phyloP scores from a whole-genome alignment of 2,888 invertebrate genomes.

The Ditylenchus weischeri region DNA sequence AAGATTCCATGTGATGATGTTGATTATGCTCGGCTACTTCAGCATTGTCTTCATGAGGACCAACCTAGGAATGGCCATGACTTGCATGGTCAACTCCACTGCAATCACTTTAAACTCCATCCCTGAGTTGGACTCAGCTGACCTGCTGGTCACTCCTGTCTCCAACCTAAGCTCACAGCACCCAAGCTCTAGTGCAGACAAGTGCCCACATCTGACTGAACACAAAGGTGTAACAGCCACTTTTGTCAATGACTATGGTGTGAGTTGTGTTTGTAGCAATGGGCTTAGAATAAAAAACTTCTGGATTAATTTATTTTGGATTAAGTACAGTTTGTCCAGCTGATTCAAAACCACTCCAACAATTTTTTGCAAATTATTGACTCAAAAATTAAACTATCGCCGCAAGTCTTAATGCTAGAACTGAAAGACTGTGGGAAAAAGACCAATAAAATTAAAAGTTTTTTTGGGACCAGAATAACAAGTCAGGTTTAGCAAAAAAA shows the following conservation, averaged over 20 bases:
- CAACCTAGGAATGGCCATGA: conserved; percentile 41
- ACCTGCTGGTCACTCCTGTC: background rate
- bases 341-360: too few species aligned
- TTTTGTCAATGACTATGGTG: conserved; percentile 36
- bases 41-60: conserved; percentile 40
- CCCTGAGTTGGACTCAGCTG: conserved; percentile 19
- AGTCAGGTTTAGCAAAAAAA: too few species aligned
- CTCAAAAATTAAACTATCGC: too few species aligned
- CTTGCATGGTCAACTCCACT: conserved; percentile 44
- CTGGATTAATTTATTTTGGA: too few species aligned
- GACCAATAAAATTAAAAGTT: too few species aligned
- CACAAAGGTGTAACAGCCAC: conserved; percentile 10
- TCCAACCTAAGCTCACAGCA: too few species aligned
- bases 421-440: too few species aligned
- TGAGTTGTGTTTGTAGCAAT: conserved; percentile 18
- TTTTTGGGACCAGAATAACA: too few species aligned
- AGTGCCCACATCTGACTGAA: background rate
- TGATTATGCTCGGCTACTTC: conserved; percentile 45
- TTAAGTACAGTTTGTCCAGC: too few species aligned
- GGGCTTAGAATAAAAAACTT: too few species aligned
- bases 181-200: background rate
- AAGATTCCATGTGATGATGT: conserved; percentile 38
- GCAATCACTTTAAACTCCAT: conserved; percentile 25
- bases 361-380: too few species aligned
- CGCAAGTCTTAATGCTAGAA: too few species aligned